A percentile compares a stretch with the other conserved stretches of the same genome.
These are phyloP conservation scores for Halictus quadricinctus DNA, from an alignment of 2,888 invertebrate species.

Conservation along the genomic window DNA sequence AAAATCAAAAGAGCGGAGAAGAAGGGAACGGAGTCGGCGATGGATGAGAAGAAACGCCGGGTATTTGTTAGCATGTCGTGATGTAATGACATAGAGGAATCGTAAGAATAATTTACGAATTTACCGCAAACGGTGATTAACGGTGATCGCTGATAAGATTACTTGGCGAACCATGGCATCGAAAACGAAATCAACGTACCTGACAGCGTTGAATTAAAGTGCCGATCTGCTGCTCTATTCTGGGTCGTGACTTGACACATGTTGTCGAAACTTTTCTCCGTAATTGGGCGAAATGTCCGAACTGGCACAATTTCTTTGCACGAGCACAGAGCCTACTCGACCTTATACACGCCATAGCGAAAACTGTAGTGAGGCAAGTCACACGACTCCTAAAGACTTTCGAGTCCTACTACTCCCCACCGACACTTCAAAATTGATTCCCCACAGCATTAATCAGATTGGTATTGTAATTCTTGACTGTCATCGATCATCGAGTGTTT, in stretches of 20 bases:
- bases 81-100: not conserved
- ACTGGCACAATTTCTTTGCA: conserved; percentile 92
- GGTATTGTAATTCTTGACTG: not conserved
- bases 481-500: conserved; percentile 21
- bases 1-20: conserved; percentile 98
- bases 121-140: not conserved
- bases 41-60: conserved; percentile 91
- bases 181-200: conserved; percentile 74
- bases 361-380: conserved; percentile 87
- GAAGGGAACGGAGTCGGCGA: conserved; percentile 98
- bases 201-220: conserved; percentile 82
- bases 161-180: not conserved
- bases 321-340: conserved; percentile 92
- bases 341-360: conserved; percentile 92
- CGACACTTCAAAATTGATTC: conserved; percentile 50
- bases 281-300: conserved; percentile 85
- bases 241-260: conserved; percentile 88
- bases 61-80: not conserved
- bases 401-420: conserved; percentile 76
- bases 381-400: conserved; percentile 74
- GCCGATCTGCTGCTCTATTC: conserved; percentile 84
- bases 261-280: conserved; percentile 87
- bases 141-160: conserved; percentile 16
- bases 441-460: conserved; percentile 34
- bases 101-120: not conserved